Percentiles rank a stretch among this genome's conserved stretches.
phyloP scores from a whole-genome alignment of 2,797 vertebrate species.

The Muraenolepis orangiensis region DNA sequence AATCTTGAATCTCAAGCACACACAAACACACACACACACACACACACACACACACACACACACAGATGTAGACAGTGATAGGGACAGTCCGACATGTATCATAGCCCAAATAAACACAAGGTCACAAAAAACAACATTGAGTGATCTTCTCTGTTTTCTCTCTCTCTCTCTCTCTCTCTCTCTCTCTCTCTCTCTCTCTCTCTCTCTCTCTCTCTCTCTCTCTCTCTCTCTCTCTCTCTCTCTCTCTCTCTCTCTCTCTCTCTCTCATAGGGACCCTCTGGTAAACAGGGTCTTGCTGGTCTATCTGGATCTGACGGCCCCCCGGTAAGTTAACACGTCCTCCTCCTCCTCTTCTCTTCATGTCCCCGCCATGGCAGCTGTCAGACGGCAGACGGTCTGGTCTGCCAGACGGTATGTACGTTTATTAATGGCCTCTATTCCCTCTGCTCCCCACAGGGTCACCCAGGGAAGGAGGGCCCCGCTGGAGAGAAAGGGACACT shows the following conservation, averaged over 20 bases:
- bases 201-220: neutral
- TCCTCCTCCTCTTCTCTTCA: neutral
- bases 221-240: neutral
- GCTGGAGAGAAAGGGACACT: constrained; percentile 88
- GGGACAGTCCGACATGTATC: neutral
- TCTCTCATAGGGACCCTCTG: constrained; percentile 83
- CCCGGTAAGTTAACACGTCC: constrained; percentile 80
- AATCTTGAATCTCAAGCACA: too few species aligned
- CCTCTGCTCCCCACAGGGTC: constrained; percentile 76
- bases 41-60: too few species aligned
- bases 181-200: constrained; percentile 11
- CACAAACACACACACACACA: too few species aligned
- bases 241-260: constrained; percentile 21
- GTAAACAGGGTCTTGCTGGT: constrained; percentile 89
- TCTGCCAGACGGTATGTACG: neutral
- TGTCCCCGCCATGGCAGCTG: neutral
- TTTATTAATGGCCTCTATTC: neutral
- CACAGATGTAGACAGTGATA: too few species aligned
- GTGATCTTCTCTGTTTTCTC: neutral
- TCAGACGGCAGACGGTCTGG: neutral
- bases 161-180: neutral
- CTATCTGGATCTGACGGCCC: constrained; percentile 91
- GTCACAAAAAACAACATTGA: neutral
- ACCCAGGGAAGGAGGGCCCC: constrained; percentile 96
- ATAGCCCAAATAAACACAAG: neutral